Evolutionary conservation across 2,888 invertebrate species (phyloP), one percentile per base, ranked within the genome.

Genomic region (Dorcus hopei): DNA sequence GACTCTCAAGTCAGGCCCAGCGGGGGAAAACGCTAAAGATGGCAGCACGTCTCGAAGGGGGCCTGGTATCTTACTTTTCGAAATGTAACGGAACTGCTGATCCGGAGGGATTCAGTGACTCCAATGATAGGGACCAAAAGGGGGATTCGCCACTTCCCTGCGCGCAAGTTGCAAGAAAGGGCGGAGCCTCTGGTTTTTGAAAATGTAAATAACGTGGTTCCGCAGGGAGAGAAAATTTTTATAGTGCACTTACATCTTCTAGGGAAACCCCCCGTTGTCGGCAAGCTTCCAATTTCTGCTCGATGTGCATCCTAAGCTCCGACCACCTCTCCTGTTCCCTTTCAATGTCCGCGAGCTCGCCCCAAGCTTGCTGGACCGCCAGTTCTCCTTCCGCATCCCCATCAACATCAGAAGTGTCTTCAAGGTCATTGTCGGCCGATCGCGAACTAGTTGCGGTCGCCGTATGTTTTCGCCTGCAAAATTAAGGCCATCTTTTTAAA

Each of bases 311-410:
- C 33, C 93, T 83, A 70, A 93, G 84, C 60, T 87, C 84, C 38
- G 91, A 85, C 73, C 91, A 92, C 49, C 90, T 81, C 71, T 93
- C 89, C 72, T 93, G 91, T 77, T 96, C 95, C 57, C 89, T 85
- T 76, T 93, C 91, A 53, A 95, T 89, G 58, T 90, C 90, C 7
- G 90, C 88, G 33, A 93, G 79, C 75, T 93, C 93, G 0, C 87
- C 85, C 91, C 91, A 92, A 45, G 93, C 92, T 72, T 91, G 90
- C 69, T 90, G 89, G 47, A 91, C 85, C 0, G 88, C 85, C 42
- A 85, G 80, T 66, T 88, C 88, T 0, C 86, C 86, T 67, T 86
- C 86, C 4, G 74, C 70, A 23, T 78, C 79, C 8, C 71, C 75
- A 40, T 77, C 74, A 2, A 57, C 52, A 61, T 75, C 76, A 0